These are phyloP conservation scores for Hyles lineata DNA, from an alignment of 2,888 invertebrate genomes.

Conservation along the genomic window DNA sequence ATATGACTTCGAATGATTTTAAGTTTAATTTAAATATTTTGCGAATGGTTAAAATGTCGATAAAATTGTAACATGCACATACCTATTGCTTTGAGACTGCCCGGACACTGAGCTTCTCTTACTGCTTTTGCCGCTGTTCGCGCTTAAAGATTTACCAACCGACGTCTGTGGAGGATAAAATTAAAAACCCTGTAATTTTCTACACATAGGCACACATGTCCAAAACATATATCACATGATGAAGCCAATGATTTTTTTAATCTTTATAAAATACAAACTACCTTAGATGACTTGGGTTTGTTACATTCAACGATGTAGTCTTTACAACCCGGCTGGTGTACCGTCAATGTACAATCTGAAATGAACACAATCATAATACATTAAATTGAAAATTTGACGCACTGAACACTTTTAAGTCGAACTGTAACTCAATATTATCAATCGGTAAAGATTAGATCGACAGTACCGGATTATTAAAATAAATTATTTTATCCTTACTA, in stretches of 20 bases:
- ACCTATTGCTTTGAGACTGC: conserved; percentile 79
- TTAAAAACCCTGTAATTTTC: background rate
- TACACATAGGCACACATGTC: too few species aligned
- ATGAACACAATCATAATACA: conserved; percentile 34
- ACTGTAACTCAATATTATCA: background rate
- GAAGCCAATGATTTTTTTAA: conserved; percentile 12
- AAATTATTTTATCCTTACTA: too few species aligned
- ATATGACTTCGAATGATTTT: background rate
- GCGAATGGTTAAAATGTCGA: background rate
- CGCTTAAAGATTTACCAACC: conserved; percentile 77
- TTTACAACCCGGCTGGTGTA: conserved; percentile 94
- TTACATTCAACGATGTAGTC: conserved; percentile 94
- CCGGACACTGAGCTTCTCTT: conserved; percentile 79
- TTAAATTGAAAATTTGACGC: too few species aligned
- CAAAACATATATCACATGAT: conserved; percentile 16
- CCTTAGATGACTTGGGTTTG: conserved; percentile 88
- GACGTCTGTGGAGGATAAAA: conserved; percentile 63
- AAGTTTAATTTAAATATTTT: background rate
- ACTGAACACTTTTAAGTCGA: too few species aligned
- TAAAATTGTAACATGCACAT: conserved; percentile 51
- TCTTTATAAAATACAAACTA: conserved; percentile 42
- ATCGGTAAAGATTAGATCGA: background rate
- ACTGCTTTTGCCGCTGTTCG: conserved; percentile 77
- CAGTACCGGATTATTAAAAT: too few species aligned
- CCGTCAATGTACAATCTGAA: conserved; percentile 93